Evolutionary conservation across 2,797 vertebrate genomes (phyloP), one percentile per base, ranked within the genome.

Genomic region (Lindbergichthys nudifrons): DNA sequence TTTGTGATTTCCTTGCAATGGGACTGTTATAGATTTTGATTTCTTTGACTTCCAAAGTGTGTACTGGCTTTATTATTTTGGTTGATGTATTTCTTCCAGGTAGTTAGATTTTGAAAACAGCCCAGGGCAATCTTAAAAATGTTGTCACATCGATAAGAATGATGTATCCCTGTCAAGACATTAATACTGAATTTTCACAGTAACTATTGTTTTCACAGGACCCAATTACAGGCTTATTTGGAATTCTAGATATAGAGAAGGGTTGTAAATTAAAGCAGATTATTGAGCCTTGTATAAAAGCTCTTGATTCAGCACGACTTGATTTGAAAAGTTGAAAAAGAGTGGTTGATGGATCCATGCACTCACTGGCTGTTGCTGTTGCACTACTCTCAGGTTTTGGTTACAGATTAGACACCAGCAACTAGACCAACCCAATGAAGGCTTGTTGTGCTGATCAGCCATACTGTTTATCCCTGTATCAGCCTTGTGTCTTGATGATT

Each of bases 401-500:
- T 66, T 65, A 32, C 47, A 45, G 10, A 21, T 4, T 48, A 14
- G 36, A 36, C 36, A 50, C 43, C 14, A 69, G 76, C 47, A 43
- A 18, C 14, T 51, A 48, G 43, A 73, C 46, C 48, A 62, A 39
- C 16, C 18, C 3, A 10, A 23, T 54, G 51, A 71, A 68, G 56
- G 13, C 3, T 13, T 16, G n/a, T 30, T n/a, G 21, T 32, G 23
- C 46, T 19, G 36, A 45, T 70, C 52, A 68, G 39, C 56, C 46
- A 56, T 46, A 62, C 21, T 69, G 52, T 65, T 42, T 32, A 32
- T 46, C 21, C 32, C 10, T 47, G 2, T 30, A 60, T 76, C 21
- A 72, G 41, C 19, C 21, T 32, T 7, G 46, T 43, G 50, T 66
- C 47, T 45, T 36, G 15, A 67, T 68, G 51, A 83, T 75, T 77